Conservation (phyloP, 2,797 vertebrate genomes). For the Novumbra hubbsi region DNA sequence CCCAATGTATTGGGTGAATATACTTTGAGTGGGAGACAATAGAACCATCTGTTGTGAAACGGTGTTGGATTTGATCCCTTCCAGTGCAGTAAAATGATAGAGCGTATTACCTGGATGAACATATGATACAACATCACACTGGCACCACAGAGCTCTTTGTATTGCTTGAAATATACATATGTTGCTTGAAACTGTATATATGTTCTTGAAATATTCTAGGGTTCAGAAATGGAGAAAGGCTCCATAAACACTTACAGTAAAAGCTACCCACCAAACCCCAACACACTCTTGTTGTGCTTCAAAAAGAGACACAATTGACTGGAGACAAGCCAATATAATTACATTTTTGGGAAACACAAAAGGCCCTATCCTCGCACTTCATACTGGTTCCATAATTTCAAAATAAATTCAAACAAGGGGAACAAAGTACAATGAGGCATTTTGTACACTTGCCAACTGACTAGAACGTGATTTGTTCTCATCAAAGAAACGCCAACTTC, state of each 20-base stretch:
- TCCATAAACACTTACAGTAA: neutral
- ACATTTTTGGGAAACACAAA: neutral
- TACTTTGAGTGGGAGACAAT: neutral
- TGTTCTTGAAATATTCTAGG: too few relatives aligned
- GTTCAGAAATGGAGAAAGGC: too few relatives aligned
- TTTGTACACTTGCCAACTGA: constrained; percentile 51
- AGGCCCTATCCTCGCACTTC: neutral
- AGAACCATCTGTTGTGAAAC: neutral
- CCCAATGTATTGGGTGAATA: neutral
- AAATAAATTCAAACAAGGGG: constrained; percentile 32
- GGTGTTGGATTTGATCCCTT: neutral
- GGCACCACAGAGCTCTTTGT: too few relatives aligned
- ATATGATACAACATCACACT: too few relatives aligned
- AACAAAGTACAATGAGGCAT: constrained; percentile 51
- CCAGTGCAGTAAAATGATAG: neutral
- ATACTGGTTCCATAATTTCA: constrained; percentile 44
- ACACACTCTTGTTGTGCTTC: neutral
- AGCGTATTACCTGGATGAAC: too few relatives aligned
- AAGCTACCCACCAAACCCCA: neutral
- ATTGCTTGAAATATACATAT: too few relatives aligned
- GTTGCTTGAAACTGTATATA: too few relatives aligned
- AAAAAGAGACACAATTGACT: neutral
- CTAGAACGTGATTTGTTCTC: constrained; percentile 62
- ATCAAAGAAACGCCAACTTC: constrained; percentile 66
- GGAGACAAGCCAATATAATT: neutral